Conservation (phyloP, 1,140 invertebrate genomes). For the Listronotus bonariensis region DNA sequence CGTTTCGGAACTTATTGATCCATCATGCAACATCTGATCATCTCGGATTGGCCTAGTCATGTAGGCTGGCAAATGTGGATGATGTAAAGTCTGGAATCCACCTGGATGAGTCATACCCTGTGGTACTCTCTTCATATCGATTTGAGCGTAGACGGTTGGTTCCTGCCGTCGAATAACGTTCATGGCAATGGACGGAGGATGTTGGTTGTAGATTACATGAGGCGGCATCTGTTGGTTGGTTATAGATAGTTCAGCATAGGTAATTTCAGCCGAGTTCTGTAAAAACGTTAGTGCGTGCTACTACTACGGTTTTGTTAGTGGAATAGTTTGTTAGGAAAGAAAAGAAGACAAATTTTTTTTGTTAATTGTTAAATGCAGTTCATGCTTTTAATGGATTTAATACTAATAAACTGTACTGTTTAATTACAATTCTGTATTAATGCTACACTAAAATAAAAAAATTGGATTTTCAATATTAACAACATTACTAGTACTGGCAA, state of each 20-base stretch:
- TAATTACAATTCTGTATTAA: too few species aligned
- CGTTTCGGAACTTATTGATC: slow-evolving; percentile 50
- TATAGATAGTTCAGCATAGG: slow-evolving; percentile 60
- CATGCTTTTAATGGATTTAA: too few species aligned
- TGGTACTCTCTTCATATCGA: slow-evolving; percentile 55
- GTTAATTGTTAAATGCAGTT: too few species aligned
- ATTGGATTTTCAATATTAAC: too few species aligned
- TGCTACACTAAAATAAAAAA: too few species aligned
- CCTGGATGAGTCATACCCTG: slow-evolving; percentile 49
- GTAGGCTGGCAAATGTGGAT: slow-evolving; percentile 52
- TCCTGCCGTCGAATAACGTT: slow-evolving; percentile 52
- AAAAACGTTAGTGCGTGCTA: slow-evolving; percentile 32
- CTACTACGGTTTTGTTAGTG: slow-evolving; percentile 1
- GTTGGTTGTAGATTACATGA: slow-evolving; percentile 54
- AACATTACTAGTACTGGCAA: too few species aligned
- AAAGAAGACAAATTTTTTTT: too few species aligned
- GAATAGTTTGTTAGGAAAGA: background rate
- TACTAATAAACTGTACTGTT: too few species aligned
- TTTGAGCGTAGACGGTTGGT: slow-evolving; percentile 60
- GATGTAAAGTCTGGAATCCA: slow-evolving; percentile 50
- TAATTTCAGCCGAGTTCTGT: slow-evolving; percentile 57
- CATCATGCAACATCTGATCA: slow-evolving; percentile 48
- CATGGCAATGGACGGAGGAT: slow-evolving; percentile 50
- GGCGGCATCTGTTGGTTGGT: slow-evolving; percentile 54
- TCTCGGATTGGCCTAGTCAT: slow-evolving; percentile 49